Percentiles rank a stretch among this genome's conserved stretches.
Evolutionary conservation across 2,113 vertebrate species (phyloP).

Genomic region (Pelecanoides urinatrix): DNA sequence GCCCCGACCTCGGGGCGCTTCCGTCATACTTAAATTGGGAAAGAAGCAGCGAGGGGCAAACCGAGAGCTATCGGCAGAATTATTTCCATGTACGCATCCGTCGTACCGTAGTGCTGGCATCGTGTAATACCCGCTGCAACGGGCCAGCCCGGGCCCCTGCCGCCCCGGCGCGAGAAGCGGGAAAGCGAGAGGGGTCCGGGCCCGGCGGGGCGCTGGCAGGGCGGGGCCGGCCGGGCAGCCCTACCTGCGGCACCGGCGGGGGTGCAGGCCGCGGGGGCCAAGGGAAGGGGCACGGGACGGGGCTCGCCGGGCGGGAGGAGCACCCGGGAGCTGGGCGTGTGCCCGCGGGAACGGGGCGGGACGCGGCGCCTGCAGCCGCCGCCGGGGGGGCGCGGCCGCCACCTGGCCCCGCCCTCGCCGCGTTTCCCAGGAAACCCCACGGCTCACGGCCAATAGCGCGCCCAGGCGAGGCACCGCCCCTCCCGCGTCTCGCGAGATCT

Average conservation of each 20-base stretch:
- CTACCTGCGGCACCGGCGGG: too few relatives aligned
- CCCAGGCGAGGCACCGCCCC: too few relatives aligned
- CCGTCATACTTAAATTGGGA: rapidly evolving
- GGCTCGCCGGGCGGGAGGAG: too few relatives aligned
- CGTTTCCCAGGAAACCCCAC: too few relatives aligned
- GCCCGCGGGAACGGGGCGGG: background rate
- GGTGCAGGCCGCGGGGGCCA: background rate
- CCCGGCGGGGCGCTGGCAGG: background rate
- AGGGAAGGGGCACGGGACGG: background rate
- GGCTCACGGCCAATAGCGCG: too few relatives aligned
- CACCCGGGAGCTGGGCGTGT: background rate
- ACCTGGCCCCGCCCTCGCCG: too few relatives aligned
- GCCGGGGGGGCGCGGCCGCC: too few relatives aligned
- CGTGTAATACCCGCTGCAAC: rapidly evolving
- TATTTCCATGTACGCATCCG: rapidly evolving
- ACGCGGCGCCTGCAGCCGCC: too few relatives aligned
- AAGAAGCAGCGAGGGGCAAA: background rate
- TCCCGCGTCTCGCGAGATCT: too few relatives aligned
- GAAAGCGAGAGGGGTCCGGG: background rate
- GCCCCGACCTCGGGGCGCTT: too few relatives aligned
- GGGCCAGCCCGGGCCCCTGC: rapidly evolving
- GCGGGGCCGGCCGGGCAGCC: background rate
- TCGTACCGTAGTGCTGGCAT: background rate
- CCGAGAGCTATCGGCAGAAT: rapidly evolving
- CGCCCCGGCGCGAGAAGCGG: background rate